Evolutionary conservation across 1,140 invertebrate species (phyloP).

Genomic region (Linepithema humile): DNA sequence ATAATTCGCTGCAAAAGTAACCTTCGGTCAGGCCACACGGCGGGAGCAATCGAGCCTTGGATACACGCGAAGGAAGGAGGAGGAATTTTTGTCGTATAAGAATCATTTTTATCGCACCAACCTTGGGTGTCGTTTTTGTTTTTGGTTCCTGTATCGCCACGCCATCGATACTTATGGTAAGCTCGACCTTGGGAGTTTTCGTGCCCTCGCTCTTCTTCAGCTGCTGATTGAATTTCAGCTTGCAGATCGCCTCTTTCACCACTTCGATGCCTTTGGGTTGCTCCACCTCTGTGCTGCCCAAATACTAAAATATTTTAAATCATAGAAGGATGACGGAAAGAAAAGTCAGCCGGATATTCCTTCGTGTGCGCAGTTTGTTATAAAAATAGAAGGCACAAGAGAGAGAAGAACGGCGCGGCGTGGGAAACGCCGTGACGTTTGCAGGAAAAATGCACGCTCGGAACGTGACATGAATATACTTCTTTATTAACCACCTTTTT

Average conservation of each 20-base stretch:
- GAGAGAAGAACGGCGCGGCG: background rate
- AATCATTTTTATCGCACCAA: slow-evolving; percentile 55
- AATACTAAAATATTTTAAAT: slow-evolving; percentile 89
- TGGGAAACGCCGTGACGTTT: background rate
- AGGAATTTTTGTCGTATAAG: background rate
- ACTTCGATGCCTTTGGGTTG: slow-evolving; percentile 98
- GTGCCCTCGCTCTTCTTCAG: slow-evolving; percentile 95
- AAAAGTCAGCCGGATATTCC: slow-evolving; percentile 34
- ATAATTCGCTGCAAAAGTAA: slow-evolving; percentile 88
- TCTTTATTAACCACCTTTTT: slow-evolving; percentile 9
- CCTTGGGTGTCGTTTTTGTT: slow-evolving; percentile 83
- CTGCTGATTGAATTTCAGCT: slow-evolving; percentile 97
- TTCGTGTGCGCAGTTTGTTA: slow-evolving; percentile 10
- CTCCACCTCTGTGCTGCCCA: slow-evolving; percentile 96
- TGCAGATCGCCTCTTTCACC: slow-evolving; percentile 97
- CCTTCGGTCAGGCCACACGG: background rate
- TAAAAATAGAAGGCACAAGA: background rate
- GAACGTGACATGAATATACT: slow-evolving; percentile 14
- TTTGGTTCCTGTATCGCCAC: slow-evolving; percentile 94
- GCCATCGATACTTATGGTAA: slow-evolving; percentile 97
- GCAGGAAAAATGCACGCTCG: background rate
- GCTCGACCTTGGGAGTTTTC: slow-evolving; percentile 96
- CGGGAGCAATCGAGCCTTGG: background rate
- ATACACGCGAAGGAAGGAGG: background rate
- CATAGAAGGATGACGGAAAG: slow-evolving; percentile 40